Base-by-base conservation (phyloP, 2,113 vertebrate genomes). In the Gracilinanus agilis region DNA sequence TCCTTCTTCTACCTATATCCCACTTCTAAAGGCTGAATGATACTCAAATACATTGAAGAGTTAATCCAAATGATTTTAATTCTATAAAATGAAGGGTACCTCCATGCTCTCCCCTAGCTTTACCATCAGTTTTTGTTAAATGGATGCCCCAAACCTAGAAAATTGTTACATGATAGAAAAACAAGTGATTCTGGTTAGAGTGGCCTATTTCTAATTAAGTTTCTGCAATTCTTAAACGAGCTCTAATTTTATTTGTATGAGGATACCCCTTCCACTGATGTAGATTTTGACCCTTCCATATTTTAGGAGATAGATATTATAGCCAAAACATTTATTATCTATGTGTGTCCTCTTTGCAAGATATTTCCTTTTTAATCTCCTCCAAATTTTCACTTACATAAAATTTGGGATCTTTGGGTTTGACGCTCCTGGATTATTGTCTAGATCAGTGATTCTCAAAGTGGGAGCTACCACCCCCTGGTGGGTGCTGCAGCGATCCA, bases 121-220 rank as follows among this genome's bases (percentile, higher is more conserved):
- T 75, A 75, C 19, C 61, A 34, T 67, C 34, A 13, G 13, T 25
- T n/a, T 40, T 2, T 40, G 34, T 83, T 40, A 23, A 75, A 29
- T 29, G 40, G 44, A 2, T 12, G 90, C 75, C 93, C 23, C 88
- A 27, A 96, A 92, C 90, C 54, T 53, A 56, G 95, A 54, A 90
- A 91, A 61, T 25, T n/a, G 92, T 27, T 9, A 92, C 88, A 93
- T 13, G 3, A 13, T 56, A 24, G 0, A 23, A 90, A 44, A 75
- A 67, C 0, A 54, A 55, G 49, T 55, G 34, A n/a, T 83, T 83
- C 34, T 83, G 34, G 16, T 83, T 83, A 21, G 4, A 40, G n/a
- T 19, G 40, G 21, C 19, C 67, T 19, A 75, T 75, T 75, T 75
- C 16, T n/a, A 75, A 75, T n/a, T 75, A 13, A 75, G 21, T 83